Conservation (phyloP, 2,797 vertebrate species). For the Diceros bicornis region DNA sequence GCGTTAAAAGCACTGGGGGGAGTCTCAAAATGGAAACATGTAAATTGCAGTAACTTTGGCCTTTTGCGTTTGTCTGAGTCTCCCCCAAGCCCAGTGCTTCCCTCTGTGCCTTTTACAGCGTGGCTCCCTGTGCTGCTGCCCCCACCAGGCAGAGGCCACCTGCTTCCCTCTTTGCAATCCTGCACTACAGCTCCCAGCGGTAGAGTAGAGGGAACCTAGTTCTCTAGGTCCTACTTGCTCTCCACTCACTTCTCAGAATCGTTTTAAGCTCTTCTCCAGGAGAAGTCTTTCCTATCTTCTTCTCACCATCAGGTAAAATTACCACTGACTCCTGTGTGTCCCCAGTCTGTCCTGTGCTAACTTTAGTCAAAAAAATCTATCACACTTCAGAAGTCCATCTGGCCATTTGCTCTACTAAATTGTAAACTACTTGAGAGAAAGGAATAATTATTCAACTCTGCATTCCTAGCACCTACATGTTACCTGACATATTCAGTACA, state of each 20-base stretch:
- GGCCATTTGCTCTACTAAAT: not conserved
- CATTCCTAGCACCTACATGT: not conserved
- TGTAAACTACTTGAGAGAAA: not conserved
- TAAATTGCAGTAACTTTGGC: slow-evolving; percentile 68
- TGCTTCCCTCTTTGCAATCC: not conserved
- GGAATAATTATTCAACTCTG: not conserved
- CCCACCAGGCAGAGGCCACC: too few species aligned
- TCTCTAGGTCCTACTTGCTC: not conserved
- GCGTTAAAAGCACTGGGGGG: slow-evolving; percentile 65
- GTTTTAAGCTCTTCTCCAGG: not conserved
- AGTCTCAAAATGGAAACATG: slow-evolving; percentile 71
- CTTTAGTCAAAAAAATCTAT: not conserved
- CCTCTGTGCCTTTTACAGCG: not conserved
- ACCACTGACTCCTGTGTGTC: not conserved
- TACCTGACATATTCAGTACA: not conserved
- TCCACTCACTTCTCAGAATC: not conserved
- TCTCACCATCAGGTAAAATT: not conserved
- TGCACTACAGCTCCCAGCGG: not conserved
- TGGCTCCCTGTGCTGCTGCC: not conserved
- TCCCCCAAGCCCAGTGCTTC: not conserved
- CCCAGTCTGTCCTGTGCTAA: not conserved
- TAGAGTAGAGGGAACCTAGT: not conserved
- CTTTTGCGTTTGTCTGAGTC: slow-evolving; percentile 71
- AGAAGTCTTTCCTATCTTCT: not conserved
- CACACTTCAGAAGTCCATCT: not conserved